Evolutionary conservation across 2,113 vertebrate species (phyloP), one percentile per base, ranked within the genome.

Genomic region (Paramisgurnus dabryanus): DNA sequence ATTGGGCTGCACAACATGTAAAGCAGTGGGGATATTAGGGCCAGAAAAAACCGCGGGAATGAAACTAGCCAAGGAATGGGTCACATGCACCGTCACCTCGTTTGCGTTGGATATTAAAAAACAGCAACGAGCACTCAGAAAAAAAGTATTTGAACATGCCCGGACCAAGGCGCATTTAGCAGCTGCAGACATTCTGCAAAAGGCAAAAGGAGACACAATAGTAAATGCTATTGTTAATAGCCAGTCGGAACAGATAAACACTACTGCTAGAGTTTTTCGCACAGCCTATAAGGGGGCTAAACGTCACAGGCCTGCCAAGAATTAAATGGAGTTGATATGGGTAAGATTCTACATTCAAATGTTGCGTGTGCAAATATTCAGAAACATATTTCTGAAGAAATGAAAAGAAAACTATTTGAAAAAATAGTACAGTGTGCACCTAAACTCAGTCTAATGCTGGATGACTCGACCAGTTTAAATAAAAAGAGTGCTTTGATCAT

Each of bases 311-410:
- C 63, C 70, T 22, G 80, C 45, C 80, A 70, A 22, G 71, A 76
- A 9, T 13, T 81, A 34, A 76, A 81, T 67, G 73, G 58, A 45
- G 53, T 82, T n/a, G 67, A 77, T 45, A 77, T 77, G 73, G 66
- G 80, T 7, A 60, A 66, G 22, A 68, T 76, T 60, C 66, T 69
- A 6, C 73, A 77, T 50, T 82, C 17, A 6, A 76, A 76, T 61
- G 22, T 81, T 43, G 80, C 63, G 11, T 78, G 80, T 27, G 13
- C 66, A 41, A 67, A 60, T 13, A 74, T 70, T 53, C 73, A 78
- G 9, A 7, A 65, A 27, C 64, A 67, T 17, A 69, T 69, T 81
- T 39, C 39, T 45, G 5, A n/a, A 18, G 50, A 81, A 39, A 61
- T 81, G 63, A 81, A 76, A 40, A 47, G 64, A 47, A 61, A 76